Evolutionary conservation across 2,888 invertebrate species (phyloP).

Genomic region (Adineta ricciae): DNA sequence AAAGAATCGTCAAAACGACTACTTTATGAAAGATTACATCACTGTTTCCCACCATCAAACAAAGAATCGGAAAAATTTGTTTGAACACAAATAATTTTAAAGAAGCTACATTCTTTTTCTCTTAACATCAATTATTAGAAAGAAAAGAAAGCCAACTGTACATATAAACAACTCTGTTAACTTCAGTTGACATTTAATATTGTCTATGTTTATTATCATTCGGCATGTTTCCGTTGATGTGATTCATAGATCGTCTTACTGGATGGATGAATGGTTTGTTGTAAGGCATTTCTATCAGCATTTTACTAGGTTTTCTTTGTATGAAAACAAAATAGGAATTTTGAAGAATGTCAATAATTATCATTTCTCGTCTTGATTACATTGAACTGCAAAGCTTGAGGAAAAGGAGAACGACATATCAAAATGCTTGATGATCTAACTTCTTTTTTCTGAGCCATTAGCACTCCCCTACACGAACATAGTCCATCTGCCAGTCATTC

Average conservation of each 20-base stretch:
- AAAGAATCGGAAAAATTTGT: neutral
- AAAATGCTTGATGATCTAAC: neutral
- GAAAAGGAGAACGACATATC: neutral
- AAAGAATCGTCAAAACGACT: neutral
- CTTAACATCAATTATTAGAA: no score
- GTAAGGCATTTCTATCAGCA: no score
- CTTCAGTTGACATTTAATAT: neutral
- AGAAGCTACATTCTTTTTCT: no score
- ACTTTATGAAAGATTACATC: neutral
- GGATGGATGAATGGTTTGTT: no score
- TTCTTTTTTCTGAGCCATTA: neutral
- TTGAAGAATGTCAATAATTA: neutral
- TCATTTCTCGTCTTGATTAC: neutral
- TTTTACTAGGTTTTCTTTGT: no score
- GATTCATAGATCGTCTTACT: no score
- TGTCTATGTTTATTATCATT: neutral
- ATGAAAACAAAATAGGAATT: neutral
- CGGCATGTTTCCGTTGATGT: neutral
- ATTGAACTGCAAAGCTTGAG: neutral
- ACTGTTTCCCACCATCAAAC: neutral
- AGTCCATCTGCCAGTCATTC: neutral
- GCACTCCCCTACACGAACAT: neutral
- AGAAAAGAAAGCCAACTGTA: no score
- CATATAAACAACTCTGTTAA: no score
- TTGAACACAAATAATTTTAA: neutral